Conservation (phyloP, 1,140 invertebrate genomes). For the Reticulitermes speratus region DNA sequence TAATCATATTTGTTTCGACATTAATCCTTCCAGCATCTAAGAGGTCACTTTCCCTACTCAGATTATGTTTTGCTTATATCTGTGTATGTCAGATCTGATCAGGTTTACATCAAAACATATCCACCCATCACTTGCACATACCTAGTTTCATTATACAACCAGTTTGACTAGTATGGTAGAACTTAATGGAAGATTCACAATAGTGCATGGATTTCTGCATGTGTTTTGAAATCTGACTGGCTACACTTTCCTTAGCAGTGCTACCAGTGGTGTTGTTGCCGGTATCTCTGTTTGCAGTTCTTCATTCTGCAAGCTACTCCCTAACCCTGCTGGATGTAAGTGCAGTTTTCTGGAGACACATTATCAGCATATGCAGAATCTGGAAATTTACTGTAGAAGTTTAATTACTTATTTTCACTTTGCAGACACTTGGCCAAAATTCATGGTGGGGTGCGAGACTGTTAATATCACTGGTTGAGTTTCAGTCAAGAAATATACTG, state of each 20-base stretch:
- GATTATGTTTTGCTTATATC: too few relatives aligned
- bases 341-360: constrained; percentile 40
- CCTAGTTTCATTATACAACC: too few relatives aligned
- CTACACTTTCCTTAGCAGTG: constrained; percentile 52
- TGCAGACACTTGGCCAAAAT: constrained; percentile 81
- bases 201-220: too few relatives aligned
- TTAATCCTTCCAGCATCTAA: too few relatives aligned
- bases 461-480: constrained; percentile 81
- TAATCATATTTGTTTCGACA: too few relatives aligned
- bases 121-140: too few relatives aligned
- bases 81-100: too few relatives aligned
- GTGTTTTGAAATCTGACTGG: too few relatives aligned
- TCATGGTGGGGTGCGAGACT: constrained; percentile 85
- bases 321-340: constrained; percentile 87
- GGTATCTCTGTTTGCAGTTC: constrained; percentile 82
- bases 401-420: constrained; percentile 33
- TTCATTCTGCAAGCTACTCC: constrained; percentile 89
- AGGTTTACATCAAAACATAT: too few relatives aligned
- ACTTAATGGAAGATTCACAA: too few relatives aligned
- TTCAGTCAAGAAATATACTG: constrained; percentile 83
- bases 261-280: constrained; percentile 82
- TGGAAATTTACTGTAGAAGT: neutral
- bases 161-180: too few relatives aligned
- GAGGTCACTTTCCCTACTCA: too few relatives aligned
- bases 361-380: neutral